Conservation (phyloP, 1,140 invertebrate species). For the Episyrphus balteatus region DNA sequence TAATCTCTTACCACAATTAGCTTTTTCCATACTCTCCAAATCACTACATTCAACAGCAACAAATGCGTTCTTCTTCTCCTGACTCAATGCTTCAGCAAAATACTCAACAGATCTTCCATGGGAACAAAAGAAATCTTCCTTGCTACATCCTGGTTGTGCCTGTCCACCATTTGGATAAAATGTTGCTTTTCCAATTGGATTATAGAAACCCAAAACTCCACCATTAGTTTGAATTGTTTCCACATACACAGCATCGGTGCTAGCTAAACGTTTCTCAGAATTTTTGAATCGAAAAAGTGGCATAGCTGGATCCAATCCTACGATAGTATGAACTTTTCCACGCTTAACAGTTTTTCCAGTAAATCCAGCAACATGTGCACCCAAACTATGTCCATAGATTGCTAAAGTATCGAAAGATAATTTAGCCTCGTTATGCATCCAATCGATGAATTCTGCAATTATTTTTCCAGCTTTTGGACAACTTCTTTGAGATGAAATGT, state of each 20-base stretch:
- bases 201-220: constrained; percentile 21
- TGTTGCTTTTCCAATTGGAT: constrained; percentile 38
- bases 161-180: constrained; percentile 42
- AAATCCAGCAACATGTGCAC: constrained; percentile 35
- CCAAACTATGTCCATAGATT: constrained; percentile 22
- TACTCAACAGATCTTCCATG: constrained; percentile 40
- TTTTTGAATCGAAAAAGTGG: constrained; percentile 13
- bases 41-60: no score
- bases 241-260: constrained; percentile 9
- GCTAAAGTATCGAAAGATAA: constrained; percentile 11
- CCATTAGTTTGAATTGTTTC: constrained; percentile 39
- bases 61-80: no score
- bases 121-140: constrained; percentile 16
- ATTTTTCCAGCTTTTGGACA: constrained; percentile 14
- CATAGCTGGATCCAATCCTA: constrained; percentile 32
- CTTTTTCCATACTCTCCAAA: no score
- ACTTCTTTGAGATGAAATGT: no score
- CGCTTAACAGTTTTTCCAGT: constrained; percentile 23
- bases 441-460: constrained; percentile 17
- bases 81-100: constrained; percentile 36
- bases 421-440: constrained; percentile 12
- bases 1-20: no score
- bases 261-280: constrained; percentile 26
- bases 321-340: constrained; percentile 12
- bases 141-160: constrained; percentile 41